phyloP scores from a whole-genome alignment of 2,888 invertebrate genomes.

The Eupithecia abbreviata region DNA sequence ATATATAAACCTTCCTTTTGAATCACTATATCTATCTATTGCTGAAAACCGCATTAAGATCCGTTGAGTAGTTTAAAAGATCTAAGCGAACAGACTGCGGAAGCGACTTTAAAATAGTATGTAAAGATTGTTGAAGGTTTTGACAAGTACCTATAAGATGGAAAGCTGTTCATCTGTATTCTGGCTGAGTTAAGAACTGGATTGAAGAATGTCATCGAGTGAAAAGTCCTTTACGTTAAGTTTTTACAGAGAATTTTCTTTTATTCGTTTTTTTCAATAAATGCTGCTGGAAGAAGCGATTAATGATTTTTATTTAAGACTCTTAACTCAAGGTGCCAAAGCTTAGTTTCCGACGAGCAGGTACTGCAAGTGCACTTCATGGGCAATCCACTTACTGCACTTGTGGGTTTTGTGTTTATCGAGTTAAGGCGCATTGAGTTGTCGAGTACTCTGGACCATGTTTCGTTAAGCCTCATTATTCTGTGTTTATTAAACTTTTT shows the following conservation, averaged over 20 bases:
- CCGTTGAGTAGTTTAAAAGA: too few relatives aligned
- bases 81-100: too few relatives aligned
- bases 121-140: too few relatives aligned
- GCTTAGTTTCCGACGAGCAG: constrained; percentile 17
- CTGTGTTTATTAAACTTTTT: too few relatives aligned
- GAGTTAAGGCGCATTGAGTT: constrained; percentile 25
- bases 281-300: not conserved
- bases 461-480: too few relatives aligned
- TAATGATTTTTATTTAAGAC: not conserved
- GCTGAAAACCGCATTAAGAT: too few relatives aligned
- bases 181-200: not conserved
- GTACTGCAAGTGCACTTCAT: constrained; percentile 22
- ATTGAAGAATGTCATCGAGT: not conserved
- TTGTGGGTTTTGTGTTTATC: constrained; percentile 31
- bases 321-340: constrained; percentile 15
- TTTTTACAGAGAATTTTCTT: not conserved
- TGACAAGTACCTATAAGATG: too few relatives aligned
- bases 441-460: not conserved
- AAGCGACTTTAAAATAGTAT: too few relatives aligned
- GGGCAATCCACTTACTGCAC: constrained; percentile 35
- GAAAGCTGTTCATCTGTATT: too few relatives aligned
- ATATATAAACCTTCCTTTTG: too few relatives aligned
- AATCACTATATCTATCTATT: too few relatives aligned
- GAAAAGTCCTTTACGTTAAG: not conserved
- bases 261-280: not conserved